A percentile compares a stretch with the other conserved stretches of the same genome.
These are phyloP conservation scores for Pammene fasciana DNA, from an alignment of 2,888 invertebrate species.

Conservation along the genomic window DNA sequence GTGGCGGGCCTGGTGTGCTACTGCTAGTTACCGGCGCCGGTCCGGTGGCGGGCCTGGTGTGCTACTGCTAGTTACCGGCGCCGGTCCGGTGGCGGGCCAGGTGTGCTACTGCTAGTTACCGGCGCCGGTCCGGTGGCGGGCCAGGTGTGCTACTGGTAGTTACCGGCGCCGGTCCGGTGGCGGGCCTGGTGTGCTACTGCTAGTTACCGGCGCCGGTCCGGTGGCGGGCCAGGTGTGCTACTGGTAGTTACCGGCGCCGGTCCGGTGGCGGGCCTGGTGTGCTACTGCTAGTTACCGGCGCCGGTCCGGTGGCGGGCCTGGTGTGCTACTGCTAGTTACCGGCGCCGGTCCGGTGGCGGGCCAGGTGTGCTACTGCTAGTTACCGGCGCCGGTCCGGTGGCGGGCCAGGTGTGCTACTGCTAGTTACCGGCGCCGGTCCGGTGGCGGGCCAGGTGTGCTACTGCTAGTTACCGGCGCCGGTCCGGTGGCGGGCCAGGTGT, in stretches of 20 bases:
- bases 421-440: constrained; percentile 33
- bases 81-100: constrained; percentile 79
- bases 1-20: constrained; percentile 87
- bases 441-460: constrained; percentile 87
- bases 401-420: constrained; percentile 87
- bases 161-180: constrained; percentile 60
- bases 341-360: constrained; percentile 74
- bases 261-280: constrained; percentile 85
- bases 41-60: constrained; percentile 85
- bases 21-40: constrained; percentile 37
- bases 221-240: constrained; percentile 87
- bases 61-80: too few relatives aligned
- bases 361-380: too few relatives aligned
- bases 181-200: constrained; percentile 87
- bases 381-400: constrained; percentile 60
- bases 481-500: constrained; percentile 85
- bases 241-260: constrained; percentile 37
- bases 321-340: too few relatives aligned
- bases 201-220: constrained; percentile 33
- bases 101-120: too few relatives aligned
- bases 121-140: constrained; percentile 74
- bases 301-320: constrained; percentile 79
- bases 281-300: too few relatives aligned
- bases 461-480: constrained; percentile 37
- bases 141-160: too few relatives aligned